Evolutionary conservation across 2,888 invertebrate genomes (phyloP), one percentile per base, ranked within the genome.

Genomic region (Rhimphoctona megacephalus): DNA sequence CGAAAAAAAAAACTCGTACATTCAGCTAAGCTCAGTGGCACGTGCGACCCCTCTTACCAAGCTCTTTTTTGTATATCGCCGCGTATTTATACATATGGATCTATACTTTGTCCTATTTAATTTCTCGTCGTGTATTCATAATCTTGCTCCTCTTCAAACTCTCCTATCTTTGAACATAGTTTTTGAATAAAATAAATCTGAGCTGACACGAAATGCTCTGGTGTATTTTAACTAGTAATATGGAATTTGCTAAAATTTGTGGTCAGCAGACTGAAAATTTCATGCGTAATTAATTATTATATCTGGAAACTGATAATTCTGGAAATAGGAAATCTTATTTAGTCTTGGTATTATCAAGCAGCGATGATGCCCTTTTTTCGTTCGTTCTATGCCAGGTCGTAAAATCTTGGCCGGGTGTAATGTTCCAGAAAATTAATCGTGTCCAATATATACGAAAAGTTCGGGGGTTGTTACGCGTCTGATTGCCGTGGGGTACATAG

Each of bases 381-480:
- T 49, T 70, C 80, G 70, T 70, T 70, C 39, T 14, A 57, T 57
- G 39, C 19, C 36, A 54, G 39, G 73, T 79, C 67, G 76, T 82
- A 76, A 84, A 85, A 77, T 82, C 57, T 64, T 33, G 80, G 70
- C 82, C 52, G 88, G 83, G 90, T 91, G 92, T 92, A 93, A 93
- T 93, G 92, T 93, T 91, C 91, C 93, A 91, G 93, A 93, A 94
- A 93, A 93, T 93, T 91, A 94, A 93, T 93, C 92, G 93, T 90
- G 89, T 92, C 91, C 92, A 91, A 93, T 92, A 91, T 92, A 76
- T 54, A 74, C 25, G 33, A 11, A 88, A 81, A 85, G 74, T 85
- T 83, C 54, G 79, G 76, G 69, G 76, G 25, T 39, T 82, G 80
- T 78, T 74, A 81, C 46, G 78, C 77, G 85, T 64, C 52, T 64